Evolutionary conservation across 2,797 vertebrate genomes (phyloP).

Genomic region (Alcedo atthis): DNA sequence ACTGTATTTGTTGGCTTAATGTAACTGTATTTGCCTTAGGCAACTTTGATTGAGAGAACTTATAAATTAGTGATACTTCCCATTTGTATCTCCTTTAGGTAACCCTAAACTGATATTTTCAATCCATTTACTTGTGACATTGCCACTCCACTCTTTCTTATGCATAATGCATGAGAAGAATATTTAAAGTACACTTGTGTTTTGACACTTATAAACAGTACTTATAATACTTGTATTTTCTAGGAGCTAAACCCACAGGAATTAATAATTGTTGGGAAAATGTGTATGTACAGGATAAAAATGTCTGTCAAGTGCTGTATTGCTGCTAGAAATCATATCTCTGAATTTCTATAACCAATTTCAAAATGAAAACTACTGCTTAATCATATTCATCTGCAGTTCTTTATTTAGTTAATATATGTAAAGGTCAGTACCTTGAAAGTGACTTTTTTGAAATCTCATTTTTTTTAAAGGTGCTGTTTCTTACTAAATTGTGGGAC

Average conservation of each 20-base stretch:
- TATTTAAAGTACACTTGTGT: background rate
- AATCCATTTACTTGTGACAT: constrained; percentile 19
- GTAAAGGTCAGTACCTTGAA: background rate
- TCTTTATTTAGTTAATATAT: background rate
- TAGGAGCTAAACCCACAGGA: background rate
- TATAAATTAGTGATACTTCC: background rate
- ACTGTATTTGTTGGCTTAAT: background rate
- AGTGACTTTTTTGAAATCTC: background rate
- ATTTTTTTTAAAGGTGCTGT: background rate
- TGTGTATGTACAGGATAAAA: background rate
- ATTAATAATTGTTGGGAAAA: background rate
- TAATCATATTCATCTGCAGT: background rate
- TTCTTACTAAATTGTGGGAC: background rate
- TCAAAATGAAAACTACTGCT: background rate
- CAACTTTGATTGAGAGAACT: background rate
- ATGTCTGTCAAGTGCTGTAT: background rate
- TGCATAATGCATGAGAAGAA: constrained; percentile 14
- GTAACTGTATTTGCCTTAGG: background rate
- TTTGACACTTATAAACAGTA: constrained; percentile 41
- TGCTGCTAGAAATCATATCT: background rate
- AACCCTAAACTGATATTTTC: constrained; percentile 13
- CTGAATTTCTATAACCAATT: background rate
- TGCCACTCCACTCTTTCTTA: background rate
- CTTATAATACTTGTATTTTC: background rate
- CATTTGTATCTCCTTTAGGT: constrained; percentile 7